These are phyloP conservation scores for Merluccius polli DNA, from an alignment of 2,797 vertebrate genomes.

Conservation along the genomic window DNA sequence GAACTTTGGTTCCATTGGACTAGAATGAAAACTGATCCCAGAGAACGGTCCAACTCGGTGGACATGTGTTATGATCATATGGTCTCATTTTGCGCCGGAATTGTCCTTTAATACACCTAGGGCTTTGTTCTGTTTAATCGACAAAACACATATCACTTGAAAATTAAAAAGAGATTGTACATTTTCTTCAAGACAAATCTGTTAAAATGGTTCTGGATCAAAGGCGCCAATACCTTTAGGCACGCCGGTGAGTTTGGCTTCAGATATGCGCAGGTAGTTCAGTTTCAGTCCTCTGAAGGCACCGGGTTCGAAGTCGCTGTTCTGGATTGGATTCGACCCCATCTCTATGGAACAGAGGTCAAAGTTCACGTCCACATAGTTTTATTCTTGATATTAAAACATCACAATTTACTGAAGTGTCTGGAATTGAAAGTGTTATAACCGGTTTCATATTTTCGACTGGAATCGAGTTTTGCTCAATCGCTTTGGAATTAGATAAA, in stretches of 20 bases:
- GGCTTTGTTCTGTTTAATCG: no score
- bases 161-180: not conserved
- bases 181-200: not conserved
- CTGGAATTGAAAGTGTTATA: not conserved
- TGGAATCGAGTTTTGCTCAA: not conserved
- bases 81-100: no score
- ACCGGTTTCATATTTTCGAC: not conserved
- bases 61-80: no score
- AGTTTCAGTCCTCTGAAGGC: slow-evolving; percentile 89
- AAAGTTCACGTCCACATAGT: not conserved
- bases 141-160: not conserved
- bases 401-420: not conserved
- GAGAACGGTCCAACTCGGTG: no score
- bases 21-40: no score
- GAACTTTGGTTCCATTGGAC: no score
- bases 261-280: slow-evolving; percentile 88
- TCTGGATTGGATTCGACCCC: slow-evolving; percentile 89
- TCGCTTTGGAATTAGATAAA: not conserved
- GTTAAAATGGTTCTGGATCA: not conserved
- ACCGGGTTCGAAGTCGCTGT: slow-evolving; percentile 88
- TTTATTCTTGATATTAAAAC: not conserved
- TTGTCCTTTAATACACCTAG: no score
- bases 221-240: slow-evolving; percentile 80
- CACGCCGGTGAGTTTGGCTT: slow-evolving; percentile 84
- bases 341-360: slow-evolving; percentile 76